Base-by-base conservation (phyloP, 2,113 vertebrate species). In the Sorex araneus region DNA sequence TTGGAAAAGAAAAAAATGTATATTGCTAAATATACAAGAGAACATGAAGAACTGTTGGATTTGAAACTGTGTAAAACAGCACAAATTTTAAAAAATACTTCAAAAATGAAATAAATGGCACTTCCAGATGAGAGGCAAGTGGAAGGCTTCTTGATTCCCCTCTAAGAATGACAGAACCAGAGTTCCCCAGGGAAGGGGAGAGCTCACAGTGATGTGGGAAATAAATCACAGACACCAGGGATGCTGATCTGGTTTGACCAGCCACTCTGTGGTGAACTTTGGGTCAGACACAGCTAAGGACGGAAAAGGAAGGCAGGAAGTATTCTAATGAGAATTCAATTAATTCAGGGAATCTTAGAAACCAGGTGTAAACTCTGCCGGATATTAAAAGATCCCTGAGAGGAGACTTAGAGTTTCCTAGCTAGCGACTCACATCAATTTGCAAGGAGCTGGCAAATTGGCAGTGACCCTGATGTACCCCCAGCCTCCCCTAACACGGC, bases 291-390 rank as follows among this genome's bases (percentile, higher is more conserved):
- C 1, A 93, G 96, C 91, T 76, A 95, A 92, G 77, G 78, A 94
- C 77, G 84, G 90, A 85, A 97, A 82, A 92, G 92, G 92, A 94
- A 93, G 57, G 82, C 91, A 97, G 97, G 96, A 97, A 97, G 97
- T 97, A 97, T 97, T 95, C 96, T 94, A 96, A 97, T 94, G 97
- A 98, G 97, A 97, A 95, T 94, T 93, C 97, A 97, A 97, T 97
- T 98, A 97, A 98, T 97, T 95, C 96, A 95, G 97, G 95, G 97
- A 95, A 97, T 96, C 95, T 93, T 89, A 90, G 96, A 95, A 96
- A 94, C 89, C 90, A 96, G 93, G 94, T 98, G 97, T 95, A 95
- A 98, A 97, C 90, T 83, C 97, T 91, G 75, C 86, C 95, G 93
- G 97, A 97, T 96, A 96, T 96, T 97, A 94, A 95, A 96, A 97